Base-by-base conservation (phyloP, 2,113 vertebrate genomes). In the Stigmatopora nigra region DNA sequence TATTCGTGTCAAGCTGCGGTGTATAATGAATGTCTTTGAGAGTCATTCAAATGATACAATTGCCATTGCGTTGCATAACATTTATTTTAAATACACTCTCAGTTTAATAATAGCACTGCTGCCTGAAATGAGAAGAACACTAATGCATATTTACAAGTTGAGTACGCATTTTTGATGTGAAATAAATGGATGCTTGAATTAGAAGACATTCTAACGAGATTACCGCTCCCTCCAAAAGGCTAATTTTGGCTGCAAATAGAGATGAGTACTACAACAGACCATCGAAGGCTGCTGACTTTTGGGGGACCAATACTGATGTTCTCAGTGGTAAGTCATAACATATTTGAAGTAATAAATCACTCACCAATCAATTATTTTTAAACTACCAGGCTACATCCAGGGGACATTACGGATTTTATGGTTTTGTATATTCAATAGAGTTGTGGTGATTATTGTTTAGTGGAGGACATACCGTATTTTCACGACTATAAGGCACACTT, bases 201-300 rank as follows among this genome's bases (percentile, higher is more conserved):
- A 12, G 38, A 1, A 22, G 7, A 61, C 19, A 60, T 13, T 41
- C 58, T 45, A 61, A 61, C 17, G 7, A 45, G n/a, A 45, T 61
- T 9, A 44, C 59, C 0, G 11, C 38, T 16, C 14, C 76, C 44
- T 84, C 70, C 55, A 52, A 84, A n/a, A 99, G 97, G 88, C 93
- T 99, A 56, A 94, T 99, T 88, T 87, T 99, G 92, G 97, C 97
- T 79, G 94, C 97, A 73, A 99, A 99, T 74, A 91, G 97, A 85
- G 97, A 99, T 90, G 97, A 99, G 83, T 84, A 88, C 67, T 99
- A 98, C 89, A 91, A 87, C 84, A 88, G 97, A 71, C 95, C 94
- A 0, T 90, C 95, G 63, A 98, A 95, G 80, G 82, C 85, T 0
- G 97, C 96, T 0, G 92, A 95, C 72, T 98, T 93, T 73, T 99